Evolutionary conservation across 2,888 invertebrate species (phyloP), one percentile per base, ranked within the genome.

Genomic region (Oscheius sp.): DNA sequence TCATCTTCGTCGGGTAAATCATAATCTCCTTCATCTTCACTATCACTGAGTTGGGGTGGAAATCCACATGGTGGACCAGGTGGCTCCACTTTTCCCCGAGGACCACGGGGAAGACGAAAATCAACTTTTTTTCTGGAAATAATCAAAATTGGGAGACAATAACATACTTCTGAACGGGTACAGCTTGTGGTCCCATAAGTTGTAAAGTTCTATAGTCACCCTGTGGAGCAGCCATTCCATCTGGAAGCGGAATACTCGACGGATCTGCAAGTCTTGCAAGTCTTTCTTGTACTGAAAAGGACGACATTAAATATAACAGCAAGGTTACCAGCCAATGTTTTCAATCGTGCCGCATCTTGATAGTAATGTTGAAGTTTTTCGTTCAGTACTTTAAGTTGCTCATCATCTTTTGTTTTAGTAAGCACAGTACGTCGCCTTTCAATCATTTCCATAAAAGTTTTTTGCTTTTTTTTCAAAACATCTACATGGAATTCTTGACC

Each of bases 1-100:
- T 80, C 76, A 22, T 73, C 73, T n/a, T 81, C 81, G 32, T 74
- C 78, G 17, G 69, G 63, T 9, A 73, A 67, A 8, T 54, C 56
- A 20, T 62, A 32, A 4, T 67, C 67, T 6, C 73, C 71, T 9
- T 78, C 80, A 14, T 77, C 77, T 17, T 80, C 81, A 26, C 71
- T 71, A 45, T 79, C 78, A 22, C 77, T 74, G 32, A 77, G 67
- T 24, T 62, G 68, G 8, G 74, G 80, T 8, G 82, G 79, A 20
- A 73, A 22, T 38, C 82, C 81, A 47, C 78, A 75, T 8, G 83
- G 83, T 5, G 78, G 78, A 12, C 83, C 83, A n/a, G 77, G 75
- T 1, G 76, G 76, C 30, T 71, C 68, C 22, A 61, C 33, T 20
- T 66, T 62, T n/a, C 65, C 63, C n/a, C 66, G 63, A 0, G 67